Evolutionary conservation across 2,797 vertebrate genomes (phyloP).

Genomic region (Distichodus sexfasciatus): DNA sequence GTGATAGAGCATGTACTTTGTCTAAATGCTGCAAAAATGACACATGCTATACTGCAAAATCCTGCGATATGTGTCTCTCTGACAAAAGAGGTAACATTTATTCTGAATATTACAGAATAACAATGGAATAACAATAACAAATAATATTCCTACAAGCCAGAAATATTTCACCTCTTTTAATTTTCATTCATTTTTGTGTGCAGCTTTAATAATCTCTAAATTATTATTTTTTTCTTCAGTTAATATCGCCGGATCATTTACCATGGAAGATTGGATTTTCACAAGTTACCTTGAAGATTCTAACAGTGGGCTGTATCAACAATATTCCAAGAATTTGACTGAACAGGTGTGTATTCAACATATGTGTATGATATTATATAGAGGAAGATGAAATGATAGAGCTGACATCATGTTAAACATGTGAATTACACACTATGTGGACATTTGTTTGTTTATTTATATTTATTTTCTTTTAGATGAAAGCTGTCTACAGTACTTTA

Average conservation of each 20-base stretch:
- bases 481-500: constrained; percentile 48
- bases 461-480: constrained; percentile 58
- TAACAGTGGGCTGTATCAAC: accelerated
- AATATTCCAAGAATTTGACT: accelerated
- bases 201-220: background rate
- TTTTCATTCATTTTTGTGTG: no score
- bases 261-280: accelerated
- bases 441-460: background rate
- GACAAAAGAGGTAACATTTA: constrained; percentile 47
- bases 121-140: no score
- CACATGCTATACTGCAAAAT: accelerated
- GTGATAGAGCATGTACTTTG: background rate
- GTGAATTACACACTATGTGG: background rate
- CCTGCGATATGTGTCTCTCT: constrained; percentile 48
- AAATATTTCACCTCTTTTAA: background rate
- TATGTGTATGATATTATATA: no score
- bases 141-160: background rate
- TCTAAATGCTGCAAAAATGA: background rate
- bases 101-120: no score
- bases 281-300: accelerated
- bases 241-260: constrained; percentile 37
- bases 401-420: background rate
- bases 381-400: background rate
- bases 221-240: constrained; percentile 52
- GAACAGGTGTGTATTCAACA: background rate